These are phyloP conservation scores for Seriola dumerili DNA, from an alignment of 2,113 vertebrate genomes.

Conservation along the genomic window DNA sequence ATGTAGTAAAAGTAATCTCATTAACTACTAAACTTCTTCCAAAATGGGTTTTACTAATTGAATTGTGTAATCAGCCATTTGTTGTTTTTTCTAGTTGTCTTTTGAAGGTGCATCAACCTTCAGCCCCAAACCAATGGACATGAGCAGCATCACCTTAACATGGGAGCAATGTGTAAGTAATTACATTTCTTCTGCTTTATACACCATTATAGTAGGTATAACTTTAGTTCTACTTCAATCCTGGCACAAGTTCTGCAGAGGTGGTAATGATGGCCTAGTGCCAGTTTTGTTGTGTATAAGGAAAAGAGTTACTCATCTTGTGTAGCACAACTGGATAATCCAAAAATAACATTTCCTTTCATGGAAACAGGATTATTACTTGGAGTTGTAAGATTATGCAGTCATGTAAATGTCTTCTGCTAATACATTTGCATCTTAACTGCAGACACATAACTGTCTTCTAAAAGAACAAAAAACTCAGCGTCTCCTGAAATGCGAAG, in stretches of 20 bases:
- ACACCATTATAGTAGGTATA: neutral
- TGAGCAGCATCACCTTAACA: constrained; percentile 93
- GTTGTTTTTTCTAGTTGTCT: constrained; percentile 59
- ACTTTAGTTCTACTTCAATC: neutral
- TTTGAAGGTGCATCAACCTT: constrained; percentile 85
- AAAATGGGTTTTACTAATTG: neutral
- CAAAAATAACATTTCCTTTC: neutral
- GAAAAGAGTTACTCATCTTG: neutral
- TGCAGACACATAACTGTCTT: neutral
- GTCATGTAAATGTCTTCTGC: neutral
- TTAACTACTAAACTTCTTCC: neutral
- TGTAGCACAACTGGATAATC: neutral
- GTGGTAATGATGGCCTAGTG: rapidly evolving
- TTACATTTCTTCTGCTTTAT: neutral
- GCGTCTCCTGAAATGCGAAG: neutral
- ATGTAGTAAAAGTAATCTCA: neutral
- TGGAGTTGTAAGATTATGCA: neutral
- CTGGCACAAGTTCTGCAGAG: neutral
- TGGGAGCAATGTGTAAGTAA: constrained; percentile 93
- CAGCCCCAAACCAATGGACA: constrained; percentile 93
- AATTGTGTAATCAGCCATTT: neutral
- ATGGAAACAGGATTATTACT: neutral
- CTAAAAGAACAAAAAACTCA: neutral
- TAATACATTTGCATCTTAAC: neutral
- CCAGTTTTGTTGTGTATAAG: neutral